A percentile compares a stretch with the other conserved stretches of the same genome.
Conservation (phyloP, 1,140 invertebrate species). For the Spodoptera frugiperda region DNA sequence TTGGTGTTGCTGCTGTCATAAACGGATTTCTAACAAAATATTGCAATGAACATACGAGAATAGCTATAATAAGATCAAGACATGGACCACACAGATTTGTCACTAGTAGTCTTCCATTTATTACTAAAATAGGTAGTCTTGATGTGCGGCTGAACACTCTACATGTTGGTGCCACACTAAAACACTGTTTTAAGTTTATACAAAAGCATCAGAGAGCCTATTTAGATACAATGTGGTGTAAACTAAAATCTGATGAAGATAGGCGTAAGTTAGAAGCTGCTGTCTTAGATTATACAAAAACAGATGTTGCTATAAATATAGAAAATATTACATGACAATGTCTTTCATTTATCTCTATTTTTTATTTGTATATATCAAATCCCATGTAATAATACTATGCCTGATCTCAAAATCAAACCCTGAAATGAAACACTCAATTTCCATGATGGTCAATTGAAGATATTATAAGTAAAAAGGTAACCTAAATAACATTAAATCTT, state of each 20-base stretch:
- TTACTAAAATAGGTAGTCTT: slow-evolving; percentile 88
- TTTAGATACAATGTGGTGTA: slow-evolving; percentile 86
- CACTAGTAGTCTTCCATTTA: slow-evolving; percentile 88
- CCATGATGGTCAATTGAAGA: no score
- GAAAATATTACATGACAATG: slow-evolving; percentile 66
- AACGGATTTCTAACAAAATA: slow-evolving; percentile 92
- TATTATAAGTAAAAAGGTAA: no score
- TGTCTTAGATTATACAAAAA: slow-evolving; percentile 85
- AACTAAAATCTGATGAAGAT: slow-evolving; percentile 87
- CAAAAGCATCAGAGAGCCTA: slow-evolving; percentile 88
- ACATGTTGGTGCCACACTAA: slow-evolving; percentile 92
- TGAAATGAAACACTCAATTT: no score
- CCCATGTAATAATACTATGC: no score
- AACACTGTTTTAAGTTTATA: slow-evolving; percentile 91
- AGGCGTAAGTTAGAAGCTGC: slow-evolving; percentile 84
- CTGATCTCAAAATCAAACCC: no score
- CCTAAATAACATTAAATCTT: no score
- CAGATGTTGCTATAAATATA: slow-evolving; percentile 76
- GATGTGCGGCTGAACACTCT: slow-evolving; percentile 88
- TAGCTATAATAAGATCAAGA: slow-evolving; percentile 89
- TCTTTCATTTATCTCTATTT: no score
- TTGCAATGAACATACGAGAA: slow-evolving; percentile 91
- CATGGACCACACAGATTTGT: slow-evolving; percentile 91
- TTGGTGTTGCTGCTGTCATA: slow-evolving; percentile 89
- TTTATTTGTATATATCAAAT: no score